Evolutionary conservation across 1,140 invertebrate species (phyloP).

Genomic region (Neodiprion fabricii): DNA sequence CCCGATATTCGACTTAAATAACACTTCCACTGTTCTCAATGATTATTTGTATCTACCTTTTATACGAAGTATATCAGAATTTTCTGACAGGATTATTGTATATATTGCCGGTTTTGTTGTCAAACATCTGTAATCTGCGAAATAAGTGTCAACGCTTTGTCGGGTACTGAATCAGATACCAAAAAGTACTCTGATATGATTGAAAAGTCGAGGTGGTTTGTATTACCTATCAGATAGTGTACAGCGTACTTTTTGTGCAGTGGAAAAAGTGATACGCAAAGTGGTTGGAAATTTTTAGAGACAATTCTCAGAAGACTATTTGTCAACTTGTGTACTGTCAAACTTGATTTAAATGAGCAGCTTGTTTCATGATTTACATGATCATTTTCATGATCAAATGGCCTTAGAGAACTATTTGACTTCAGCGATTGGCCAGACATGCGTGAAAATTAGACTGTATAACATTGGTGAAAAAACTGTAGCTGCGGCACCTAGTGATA

Average conservation of each 20-base stretch:
- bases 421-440: slow-evolving; percentile 13
- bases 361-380: not conserved
- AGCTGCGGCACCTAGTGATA: too few relatives aligned
- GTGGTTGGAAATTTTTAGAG: not conserved
- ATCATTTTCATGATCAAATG: slow-evolving; percentile 9
- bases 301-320: not conserved
- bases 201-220: not conserved
- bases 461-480: not conserved
- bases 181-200: not conserved
- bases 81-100: not conserved
- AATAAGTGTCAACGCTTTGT: not conserved
- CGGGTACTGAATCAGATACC: not conserved
- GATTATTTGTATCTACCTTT: not conserved
- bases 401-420: slow-evolving; percentile 21
- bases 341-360: not conserved
- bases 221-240: not conserved
- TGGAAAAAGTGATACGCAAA: slow-evolving; percentile 3
- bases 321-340: not conserved
- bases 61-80: not conserved
- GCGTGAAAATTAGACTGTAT: slow-evolving; percentile 16
- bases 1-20: not conserved
- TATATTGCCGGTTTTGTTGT: not conserved
- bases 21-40: not conserved
- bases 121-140: not conserved
- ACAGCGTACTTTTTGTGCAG: not conserved